phyloP scores from a whole-genome alignment of 35 echinoderm and acorn worm genomes.

The Anneissia japonica region DNA sequence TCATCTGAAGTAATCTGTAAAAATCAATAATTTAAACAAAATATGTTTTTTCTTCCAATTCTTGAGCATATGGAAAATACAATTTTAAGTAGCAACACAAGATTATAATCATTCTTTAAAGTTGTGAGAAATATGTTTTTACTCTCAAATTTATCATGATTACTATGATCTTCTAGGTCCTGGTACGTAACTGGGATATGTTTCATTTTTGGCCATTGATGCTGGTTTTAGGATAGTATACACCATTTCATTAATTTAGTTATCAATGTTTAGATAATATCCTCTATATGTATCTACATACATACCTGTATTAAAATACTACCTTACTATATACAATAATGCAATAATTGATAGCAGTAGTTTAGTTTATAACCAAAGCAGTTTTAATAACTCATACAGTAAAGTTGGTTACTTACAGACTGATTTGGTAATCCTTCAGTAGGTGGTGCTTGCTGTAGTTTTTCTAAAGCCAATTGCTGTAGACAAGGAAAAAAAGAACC shows the following conservation, averaged over 20 bases:
- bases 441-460: slow-evolving; percentile 47
- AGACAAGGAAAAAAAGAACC: slow-evolving; percentile 4
- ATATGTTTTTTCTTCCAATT: not conserved
- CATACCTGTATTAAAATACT: too few species aligned
- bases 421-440: slow-evolving; percentile 35
- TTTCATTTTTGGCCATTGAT: too few species aligned
- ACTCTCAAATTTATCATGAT: not conserved
- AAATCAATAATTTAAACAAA: not conserved
- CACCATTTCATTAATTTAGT: too few species aligned
- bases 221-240: too few species aligned
- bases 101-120: not conserved
- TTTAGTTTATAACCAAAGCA: not conserved
- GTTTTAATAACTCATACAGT: not conserved
- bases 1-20: slow-evolving; percentile 78
- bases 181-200: not conserved
- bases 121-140: not conserved
- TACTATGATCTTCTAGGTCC: not conserved
- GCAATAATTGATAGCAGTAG: not conserved
- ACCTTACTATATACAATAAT: not conserved
- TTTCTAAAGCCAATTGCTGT: slow-evolving; percentile 72
- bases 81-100: not conserved
- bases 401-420: slow-evolving; percentile 16
- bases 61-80: not conserved
- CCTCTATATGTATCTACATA: too few species aligned
- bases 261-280: too few species aligned